Conservation (phyloP, 64 coral and sea anemone genomes). For the Montipora foliosa region DNA sequence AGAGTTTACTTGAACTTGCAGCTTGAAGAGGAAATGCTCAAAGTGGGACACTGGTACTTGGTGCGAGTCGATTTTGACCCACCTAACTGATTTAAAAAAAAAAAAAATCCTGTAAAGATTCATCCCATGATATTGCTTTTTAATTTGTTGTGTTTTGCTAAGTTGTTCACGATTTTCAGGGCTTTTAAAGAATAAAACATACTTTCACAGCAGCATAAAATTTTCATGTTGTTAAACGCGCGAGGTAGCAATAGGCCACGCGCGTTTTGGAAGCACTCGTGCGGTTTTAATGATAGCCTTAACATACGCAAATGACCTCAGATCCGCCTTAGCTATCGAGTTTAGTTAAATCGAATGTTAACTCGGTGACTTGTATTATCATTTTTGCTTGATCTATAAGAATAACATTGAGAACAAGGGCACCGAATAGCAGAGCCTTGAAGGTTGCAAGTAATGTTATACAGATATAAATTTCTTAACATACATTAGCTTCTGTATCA, state of each 20-base stretch:
- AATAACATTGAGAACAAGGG: not conserved
- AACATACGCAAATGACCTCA: not conserved
- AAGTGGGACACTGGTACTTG: slow-evolving; percentile 12
- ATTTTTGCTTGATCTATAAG: not conserved
- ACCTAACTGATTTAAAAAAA: not conserved
- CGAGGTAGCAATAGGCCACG: not conserved
- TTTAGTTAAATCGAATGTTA: not conserved
- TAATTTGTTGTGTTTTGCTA: not conserved
- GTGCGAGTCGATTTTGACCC: slow-evolving; percentile 19
- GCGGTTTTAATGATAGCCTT: not conserved
- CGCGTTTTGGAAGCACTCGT: not conserved
- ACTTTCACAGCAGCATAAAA: not conserved
- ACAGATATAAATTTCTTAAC: too few relatives aligned
- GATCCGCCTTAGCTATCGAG: not conserved
- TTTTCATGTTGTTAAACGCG: not conserved
- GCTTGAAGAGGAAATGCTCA: not conserved
- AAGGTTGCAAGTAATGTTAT: too few relatives aligned
- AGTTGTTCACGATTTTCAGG: too few relatives aligned
- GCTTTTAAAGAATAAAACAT: too few relatives aligned
- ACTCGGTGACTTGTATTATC: not conserved
- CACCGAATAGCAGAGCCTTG: too few relatives aligned
- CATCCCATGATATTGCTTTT: not conserved
- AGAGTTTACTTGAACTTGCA: slow-evolving; percentile 17
- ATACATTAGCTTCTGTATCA: too few relatives aligned
- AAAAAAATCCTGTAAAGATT: not conserved